Evolutionary conservation across 2,113 vertebrate species (phyloP).

Genomic region (Podiceps cristatus): DNA sequence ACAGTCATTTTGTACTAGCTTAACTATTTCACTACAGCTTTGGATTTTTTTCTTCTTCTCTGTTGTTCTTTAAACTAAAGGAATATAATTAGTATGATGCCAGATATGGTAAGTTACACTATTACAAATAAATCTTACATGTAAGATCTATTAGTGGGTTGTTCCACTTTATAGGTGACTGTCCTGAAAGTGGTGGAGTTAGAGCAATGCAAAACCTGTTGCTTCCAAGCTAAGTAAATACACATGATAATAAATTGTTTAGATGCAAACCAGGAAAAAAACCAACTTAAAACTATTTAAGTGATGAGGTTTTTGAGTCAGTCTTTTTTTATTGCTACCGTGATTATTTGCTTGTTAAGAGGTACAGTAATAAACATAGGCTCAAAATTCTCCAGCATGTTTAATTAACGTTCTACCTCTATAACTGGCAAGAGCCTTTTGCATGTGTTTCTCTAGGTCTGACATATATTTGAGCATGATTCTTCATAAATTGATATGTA

Average conservation of each 20-base stretch:
- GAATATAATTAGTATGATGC: background rate
- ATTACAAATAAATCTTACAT: background rate
- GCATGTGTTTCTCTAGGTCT: background rate
- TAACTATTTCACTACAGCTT: background rate
- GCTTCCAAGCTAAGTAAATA: background rate
- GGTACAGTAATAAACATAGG: background rate
- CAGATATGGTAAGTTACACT: background rate
- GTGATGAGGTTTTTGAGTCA: background rate
- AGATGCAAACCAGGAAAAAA: background rate
- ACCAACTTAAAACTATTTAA: background rate
- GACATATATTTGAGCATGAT: background rate
- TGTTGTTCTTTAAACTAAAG: background rate
- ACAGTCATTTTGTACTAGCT: background rate
- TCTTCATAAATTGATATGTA: background rate
- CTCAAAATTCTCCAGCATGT: background rate
- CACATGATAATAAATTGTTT: background rate
- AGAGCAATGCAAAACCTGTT: background rate
- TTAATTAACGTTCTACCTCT: background rate
- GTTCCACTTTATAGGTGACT: background rate
- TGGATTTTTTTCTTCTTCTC: background rate
- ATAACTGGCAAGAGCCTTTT: background rate
- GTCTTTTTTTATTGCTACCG: background rate
- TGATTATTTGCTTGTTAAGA: background rate
- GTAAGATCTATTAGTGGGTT: background rate
- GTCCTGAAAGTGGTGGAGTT: background rate